Evolutionary conservation across 2,113 vertebrate genomes (phyloP), one percentile per base, ranked within the genome.

Genomic region (Macrotus californicus): DNA sequence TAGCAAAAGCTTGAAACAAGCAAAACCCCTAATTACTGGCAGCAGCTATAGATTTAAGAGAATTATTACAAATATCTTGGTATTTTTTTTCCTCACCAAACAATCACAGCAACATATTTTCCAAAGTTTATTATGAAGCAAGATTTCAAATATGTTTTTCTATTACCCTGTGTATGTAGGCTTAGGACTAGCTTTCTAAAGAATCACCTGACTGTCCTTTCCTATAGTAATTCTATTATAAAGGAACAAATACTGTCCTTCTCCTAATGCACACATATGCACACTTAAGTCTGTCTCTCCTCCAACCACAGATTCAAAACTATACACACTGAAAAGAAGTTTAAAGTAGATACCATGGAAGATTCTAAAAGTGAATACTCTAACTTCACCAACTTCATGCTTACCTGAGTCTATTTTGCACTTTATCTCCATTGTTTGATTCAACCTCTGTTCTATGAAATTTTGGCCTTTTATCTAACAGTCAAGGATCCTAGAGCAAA

Each of bases 51-150:
- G 9, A 86, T n/a, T n/a, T 82, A 83, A 94, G 22, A 64, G 39
- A 89, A 79, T 94, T 83, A 94, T 43, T 89, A 81, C 9, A 95
- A 92, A 36, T 67, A 80, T 31, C 18, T 87, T 93, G 50, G 18
- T 69, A 54, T 82, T 87, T 67, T 43, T 89, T 92, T 87, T n/a
- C n/a, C 54, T 93, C 52, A 66, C 54, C 76, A 67, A 95, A 31
- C 18, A 73, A n/a, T 93, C 64, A 81, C 54, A 91, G 8, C 18
- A 93, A 87, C 5, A 76, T n/a, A 83, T 89, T 94, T 94, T 83
- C 76, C 48, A 87, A 73, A 80, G 41, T 87, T 82, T 72, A 89
- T 21, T 70, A 6, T 46, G 2, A 18, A 87, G 10, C 39, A 94
- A 52, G 15, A n/a, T 83, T 64, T 96, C 29, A 34, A 91, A 89